Evolutionary conservation across 1,140 invertebrate genomes (phyloP).

Genomic region (Drosophila tristis): DNA sequence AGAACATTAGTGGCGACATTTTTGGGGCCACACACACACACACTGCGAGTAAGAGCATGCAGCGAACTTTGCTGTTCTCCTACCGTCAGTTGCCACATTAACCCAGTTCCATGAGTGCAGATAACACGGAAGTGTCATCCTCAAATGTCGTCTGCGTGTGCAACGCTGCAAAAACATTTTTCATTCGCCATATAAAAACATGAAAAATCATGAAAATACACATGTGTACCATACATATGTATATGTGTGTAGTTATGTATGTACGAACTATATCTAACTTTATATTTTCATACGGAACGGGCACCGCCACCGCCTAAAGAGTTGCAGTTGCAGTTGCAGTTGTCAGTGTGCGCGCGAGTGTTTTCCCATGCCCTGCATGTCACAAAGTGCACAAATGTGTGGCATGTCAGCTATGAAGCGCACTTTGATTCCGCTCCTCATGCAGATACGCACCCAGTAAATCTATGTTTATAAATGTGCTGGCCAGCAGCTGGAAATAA

Average conservation of each 20-base stretch:
- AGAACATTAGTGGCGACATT: conserved; percentile 49
- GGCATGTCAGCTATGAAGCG: conserved; percentile 5
- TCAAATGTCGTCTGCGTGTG: conserved; percentile 35
- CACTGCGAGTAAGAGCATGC: too few relatives aligned
- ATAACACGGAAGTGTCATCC: conserved; percentile 76
- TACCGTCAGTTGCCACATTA: conserved; percentile 63
- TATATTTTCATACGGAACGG: too few relatives aligned
- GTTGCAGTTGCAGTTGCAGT: conserved; percentile 32
- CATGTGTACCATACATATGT: not conserved
- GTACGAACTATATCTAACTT: not conserved
- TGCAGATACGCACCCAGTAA: too few relatives aligned
- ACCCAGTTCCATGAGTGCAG: conserved; percentile 59
- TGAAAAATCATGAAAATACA: conserved; percentile 59
- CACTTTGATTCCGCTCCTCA: not conserved
- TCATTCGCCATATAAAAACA: conserved; percentile 62
- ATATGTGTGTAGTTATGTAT: not conserved
- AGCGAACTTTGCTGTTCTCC: conserved; percentile 31
- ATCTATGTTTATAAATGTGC: too few relatives aligned
- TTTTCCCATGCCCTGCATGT: conserved; percentile 41
- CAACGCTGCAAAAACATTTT: conserved; percentile 50
- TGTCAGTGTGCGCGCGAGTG: conserved; percentile 33
- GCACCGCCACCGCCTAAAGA: conserved; percentile 18
- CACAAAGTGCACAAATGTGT: conserved; percentile 24
- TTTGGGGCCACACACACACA: conserved; percentile 15
- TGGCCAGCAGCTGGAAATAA: too few relatives aligned